Evolutionary conservation across 2,888 invertebrate genomes (phyloP).

Genomic region (Agrypnus murinus): DNA sequence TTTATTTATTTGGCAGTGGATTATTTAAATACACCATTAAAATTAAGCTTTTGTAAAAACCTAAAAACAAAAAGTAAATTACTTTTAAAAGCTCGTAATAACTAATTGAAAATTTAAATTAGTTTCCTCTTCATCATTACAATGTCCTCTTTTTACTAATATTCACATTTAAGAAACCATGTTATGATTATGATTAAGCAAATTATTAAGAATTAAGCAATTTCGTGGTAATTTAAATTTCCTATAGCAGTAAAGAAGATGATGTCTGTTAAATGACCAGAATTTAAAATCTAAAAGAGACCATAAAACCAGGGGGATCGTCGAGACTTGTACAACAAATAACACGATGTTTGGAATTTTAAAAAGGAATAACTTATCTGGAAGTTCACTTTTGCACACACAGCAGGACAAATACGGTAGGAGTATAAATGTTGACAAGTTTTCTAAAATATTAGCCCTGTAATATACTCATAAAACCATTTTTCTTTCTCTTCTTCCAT

Average conservation of each 20-base stretch:
- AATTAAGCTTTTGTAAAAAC: too few species aligned
- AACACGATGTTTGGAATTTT: neutral
- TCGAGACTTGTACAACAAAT: neutral
- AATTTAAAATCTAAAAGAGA: too few species aligned
- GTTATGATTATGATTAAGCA: conserved; percentile 26
- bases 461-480: conserved; percentile 43
- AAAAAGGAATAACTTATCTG: conserved; percentile 1
- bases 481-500: conserved; percentile 39
- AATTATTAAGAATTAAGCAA: conserved; percentile 42
- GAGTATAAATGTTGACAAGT: conserved; percentile 56
- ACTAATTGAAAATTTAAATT: conserved; percentile 3
- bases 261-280: too few species aligned
- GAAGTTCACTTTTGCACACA: conserved; percentile 9
- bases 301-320: conserved; percentile 10
- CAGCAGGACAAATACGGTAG: conserved; percentile 56
- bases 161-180: neutral
- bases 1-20: too few species aligned
- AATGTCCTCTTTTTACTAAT: neutral
- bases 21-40: too few species aligned
- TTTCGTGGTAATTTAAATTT: conserved; percentile 51
- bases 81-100: too few species aligned
- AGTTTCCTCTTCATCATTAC: conserved; percentile 10
- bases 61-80: too few species aligned
- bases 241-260: conserved; percentile 41
- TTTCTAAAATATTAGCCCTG: conserved; percentile 42